A percentile compares a stretch with the other conserved stretches of the same genome.
These are phyloP conservation scores for Drosophila sulfurigaster DNA, from an alignment of 1,140 invertebrate genomes.

Conservation along the genomic window DNA sequence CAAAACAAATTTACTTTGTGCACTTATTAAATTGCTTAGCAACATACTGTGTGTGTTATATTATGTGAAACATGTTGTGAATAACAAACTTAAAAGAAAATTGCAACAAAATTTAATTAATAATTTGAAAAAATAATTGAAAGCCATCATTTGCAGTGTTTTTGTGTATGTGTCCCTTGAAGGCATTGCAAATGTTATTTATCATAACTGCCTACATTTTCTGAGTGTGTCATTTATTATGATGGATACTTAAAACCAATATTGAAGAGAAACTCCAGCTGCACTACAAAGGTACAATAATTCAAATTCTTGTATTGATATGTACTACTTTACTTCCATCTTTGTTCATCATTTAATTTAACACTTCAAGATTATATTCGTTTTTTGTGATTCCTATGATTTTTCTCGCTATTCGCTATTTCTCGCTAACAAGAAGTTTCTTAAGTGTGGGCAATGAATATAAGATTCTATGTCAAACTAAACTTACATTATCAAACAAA, in stretches of 20 bases:
- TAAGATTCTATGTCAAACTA: no score
- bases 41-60: conserved; percentile 14
- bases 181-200: conserved; percentile 35
- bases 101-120: conserved; percentile 22
- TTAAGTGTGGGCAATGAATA: no score
- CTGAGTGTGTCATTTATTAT: conserved; percentile 32
- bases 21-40: conserved; percentile 11
- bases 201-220: neutral
- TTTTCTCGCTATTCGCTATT: no score
- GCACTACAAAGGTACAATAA: no score
- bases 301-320: no score
- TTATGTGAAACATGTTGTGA: conserved; percentile 19
- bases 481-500: no score
- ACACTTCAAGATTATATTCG: no score
- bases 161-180: neutral
- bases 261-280: neutral
- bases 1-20: neutral
- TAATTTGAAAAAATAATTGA: conserved; percentile 4
- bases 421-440: no score
- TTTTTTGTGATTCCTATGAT: no score
- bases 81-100: conserved; percentile 17
- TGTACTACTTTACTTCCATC: no score
- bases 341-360: no score
- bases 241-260: conserved; percentile 45
- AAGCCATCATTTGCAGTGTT: conserved; percentile 21